Conservation (phyloP, 2,888 invertebrate genomes). For the Tenthredo mesomela region DNA sequence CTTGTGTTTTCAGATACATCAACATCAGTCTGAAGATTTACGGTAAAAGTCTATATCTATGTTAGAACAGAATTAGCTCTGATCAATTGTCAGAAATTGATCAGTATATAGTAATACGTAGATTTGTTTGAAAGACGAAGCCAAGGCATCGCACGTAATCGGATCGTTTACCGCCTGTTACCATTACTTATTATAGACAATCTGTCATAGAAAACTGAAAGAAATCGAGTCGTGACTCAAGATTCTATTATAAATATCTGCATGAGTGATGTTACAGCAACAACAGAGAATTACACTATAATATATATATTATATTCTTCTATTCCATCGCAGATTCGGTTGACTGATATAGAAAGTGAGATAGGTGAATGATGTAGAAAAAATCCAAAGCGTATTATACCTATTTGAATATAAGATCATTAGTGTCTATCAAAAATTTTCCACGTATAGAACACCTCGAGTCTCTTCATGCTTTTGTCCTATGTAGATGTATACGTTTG, state of each 20-base stretch:
- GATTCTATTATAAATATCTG: constrained; percentile 18
- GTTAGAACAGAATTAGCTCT: background rate
- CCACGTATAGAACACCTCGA: background rate
- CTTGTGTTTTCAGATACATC: background rate
- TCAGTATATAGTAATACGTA: background rate
- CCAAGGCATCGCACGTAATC: background rate
- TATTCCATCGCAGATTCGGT: background rate
- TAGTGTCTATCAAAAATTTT: background rate
- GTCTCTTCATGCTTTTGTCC: background rate
- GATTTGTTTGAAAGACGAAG: background rate
- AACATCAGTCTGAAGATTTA: background rate
- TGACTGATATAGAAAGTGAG: constrained; percentile 10
- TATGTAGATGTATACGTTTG: background rate
- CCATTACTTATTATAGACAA: background rate
- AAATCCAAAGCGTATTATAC: background rate
- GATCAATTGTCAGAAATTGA: background rate
- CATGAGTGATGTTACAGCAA: background rate
- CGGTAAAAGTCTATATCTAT: background rate
- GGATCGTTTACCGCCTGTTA: background rate
- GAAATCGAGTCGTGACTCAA: constrained; percentile 6
- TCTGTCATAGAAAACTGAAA: background rate
- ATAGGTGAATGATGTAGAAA: background rate
- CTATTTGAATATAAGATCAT: background rate
- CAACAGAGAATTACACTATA: background rate
- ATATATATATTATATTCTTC: background rate